Base-by-base conservation (phyloP, 2,888 invertebrate species). In the Cyclophora punctaria region DNA sequence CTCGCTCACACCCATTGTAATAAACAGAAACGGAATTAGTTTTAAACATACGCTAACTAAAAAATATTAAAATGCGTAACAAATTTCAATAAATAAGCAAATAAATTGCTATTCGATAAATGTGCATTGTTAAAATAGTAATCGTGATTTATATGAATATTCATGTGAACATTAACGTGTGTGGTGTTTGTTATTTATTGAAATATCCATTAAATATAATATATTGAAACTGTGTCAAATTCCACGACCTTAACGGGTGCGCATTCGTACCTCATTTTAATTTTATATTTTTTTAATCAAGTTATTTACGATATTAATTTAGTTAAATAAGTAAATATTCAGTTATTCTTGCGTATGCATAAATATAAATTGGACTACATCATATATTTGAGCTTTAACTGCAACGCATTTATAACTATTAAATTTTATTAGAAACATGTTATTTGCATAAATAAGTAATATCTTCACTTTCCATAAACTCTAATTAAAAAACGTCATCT, bases 61-160 rank as follows among this genome's bases (percentile, higher is more conserved):
- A 75, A 74, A 68, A 67, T 71, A 74, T 73, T 75, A 77, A 73
- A 75, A 73, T 69, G 83, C 83, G 79, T 80, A 78, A 83, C 86
- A 83, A 86, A 87, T 87, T 87, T 82, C 78, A 82, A 83, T 84
- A 85, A 86, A 86, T 83, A 83, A 80, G 79, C 82, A 82, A 84
- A 83, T 87, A 86, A 84, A 86, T 87, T 82, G 84, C 75, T 71
- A 75, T 73, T 69, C 83, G 77, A 85, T 87, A 86, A 80, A 84
- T 77, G 77, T 63, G 66, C 68, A 81, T 84, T 84, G 84, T 86
- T 80, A 75, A 51, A 62, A 71, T 70, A 69, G 67, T 78, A 77
- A 81, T 80, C 69, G 78, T 86, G 87, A 88, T 85, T 87, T 87
- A 87, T 86, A 86, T 88, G 87, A 87, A 88, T 88, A 88, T 88